Evolutionary conservation across 2,113 vertebrate species (phyloP).

Genomic region (Nematolebias whitei): DNA sequence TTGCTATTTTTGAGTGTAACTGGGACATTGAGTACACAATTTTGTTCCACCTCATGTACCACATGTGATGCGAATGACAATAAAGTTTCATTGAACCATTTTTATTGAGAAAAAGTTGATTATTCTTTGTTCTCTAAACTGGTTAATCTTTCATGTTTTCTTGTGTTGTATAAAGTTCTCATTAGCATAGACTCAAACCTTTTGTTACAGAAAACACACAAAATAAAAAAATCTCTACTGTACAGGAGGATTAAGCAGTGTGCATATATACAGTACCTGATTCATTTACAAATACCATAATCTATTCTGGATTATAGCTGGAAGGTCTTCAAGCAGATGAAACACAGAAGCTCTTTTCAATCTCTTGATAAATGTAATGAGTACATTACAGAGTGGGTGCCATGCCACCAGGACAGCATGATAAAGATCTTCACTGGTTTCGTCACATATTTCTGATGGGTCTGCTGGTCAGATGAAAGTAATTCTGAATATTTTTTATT

Average conservation of each 20-base stretch:
- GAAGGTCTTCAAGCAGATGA: conserved; percentile 34
- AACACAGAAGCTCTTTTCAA: conserved; percentile 35
- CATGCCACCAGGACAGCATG: not conserved
- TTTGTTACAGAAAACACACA: conserved; percentile 18
- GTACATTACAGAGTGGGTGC: conserved; percentile 43
- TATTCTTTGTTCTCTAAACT: not conserved
- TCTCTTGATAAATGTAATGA: conserved; percentile 23
- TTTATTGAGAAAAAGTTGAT: too few species aligned
- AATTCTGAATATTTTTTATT: conserved; percentile 32
- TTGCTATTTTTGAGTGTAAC: too few species aligned
- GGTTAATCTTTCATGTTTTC: conserved; percentile 1
- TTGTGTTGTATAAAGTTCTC: conserved; percentile 16
- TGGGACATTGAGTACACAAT: too few species aligned
- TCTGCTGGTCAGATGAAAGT: not conserved
- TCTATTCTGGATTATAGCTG: conserved; percentile 57
- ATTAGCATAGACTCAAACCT: conserved; percentile 23
- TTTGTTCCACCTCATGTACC: too few species aligned
- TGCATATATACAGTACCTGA: conserved; percentile 32
- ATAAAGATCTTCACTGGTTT: conserved; percentile 1
- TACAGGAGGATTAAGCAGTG: conserved; percentile 39
- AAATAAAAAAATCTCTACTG: conserved; percentile 49
- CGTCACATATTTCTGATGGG: too few species aligned
- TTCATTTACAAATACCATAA: conserved; percentile 58
- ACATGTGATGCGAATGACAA: too few species aligned
- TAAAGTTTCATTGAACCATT: too few species aligned